phyloP scores from a whole-genome alignment of 1,140 invertebrate genomes.

The Hyles euphorbiae region DNA sequence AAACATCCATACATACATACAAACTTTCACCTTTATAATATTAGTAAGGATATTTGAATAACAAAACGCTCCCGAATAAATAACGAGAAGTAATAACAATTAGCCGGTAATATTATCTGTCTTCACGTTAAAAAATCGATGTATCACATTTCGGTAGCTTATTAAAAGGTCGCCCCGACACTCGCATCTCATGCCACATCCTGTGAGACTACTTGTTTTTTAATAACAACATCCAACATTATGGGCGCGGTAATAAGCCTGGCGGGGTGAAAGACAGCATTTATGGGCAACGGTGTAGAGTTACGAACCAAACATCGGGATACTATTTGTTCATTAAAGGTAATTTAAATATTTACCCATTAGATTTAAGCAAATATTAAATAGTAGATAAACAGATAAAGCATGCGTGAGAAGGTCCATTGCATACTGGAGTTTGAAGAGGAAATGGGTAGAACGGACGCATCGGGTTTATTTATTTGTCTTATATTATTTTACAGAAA shows the following conservation, averaged over 20 bases:
- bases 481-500: neutral
- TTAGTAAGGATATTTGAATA: no score
- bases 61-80: no score
- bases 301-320: conserved; percentile 43
- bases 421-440: conserved; percentile 20
- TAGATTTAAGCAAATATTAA: conserved; percentile 18
- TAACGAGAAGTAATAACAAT: no score
- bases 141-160: conserved; percentile 55
- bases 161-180: conserved; percentile 26
- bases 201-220: conserved; percentile 40
- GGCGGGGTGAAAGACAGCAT: conserved; percentile 61
- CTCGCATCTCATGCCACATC: conserved; percentile 36
- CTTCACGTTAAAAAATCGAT: conserved; percentile 1
- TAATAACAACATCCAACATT: conserved; percentile 34
- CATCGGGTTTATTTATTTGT: no score
- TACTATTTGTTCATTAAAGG: conserved; percentile 51
- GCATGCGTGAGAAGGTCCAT: conserved; percentile 25
- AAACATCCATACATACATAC: no score
- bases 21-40: no score
- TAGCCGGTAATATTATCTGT: neutral
- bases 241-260: conserved; percentile 46
- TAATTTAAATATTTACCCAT: conserved; percentile 49
- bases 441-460: neutral
- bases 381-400: conserved; percentile 14
- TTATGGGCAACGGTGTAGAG: conserved; percentile 54